Conservation (phyloP, 1,140 invertebrate species). For the Phenacoccus solenopsis region DNA sequence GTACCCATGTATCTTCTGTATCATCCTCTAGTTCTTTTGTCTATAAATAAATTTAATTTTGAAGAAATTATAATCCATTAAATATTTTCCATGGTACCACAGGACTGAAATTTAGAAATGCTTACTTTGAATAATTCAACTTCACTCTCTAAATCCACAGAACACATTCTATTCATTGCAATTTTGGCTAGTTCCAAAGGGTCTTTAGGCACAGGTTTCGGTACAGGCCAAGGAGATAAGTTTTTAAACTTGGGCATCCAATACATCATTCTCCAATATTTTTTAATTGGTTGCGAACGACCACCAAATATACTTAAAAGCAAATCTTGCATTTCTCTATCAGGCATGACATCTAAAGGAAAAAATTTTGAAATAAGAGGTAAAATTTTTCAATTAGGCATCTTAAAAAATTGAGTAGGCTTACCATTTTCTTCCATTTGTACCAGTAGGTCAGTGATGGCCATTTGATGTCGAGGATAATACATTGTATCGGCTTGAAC, state of each 20-base stretch:
- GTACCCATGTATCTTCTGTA: conserved; percentile 85
- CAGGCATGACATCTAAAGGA: conserved; percentile 69
- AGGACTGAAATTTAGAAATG: conserved; percentile 19
- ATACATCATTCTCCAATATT: conserved; percentile 86
- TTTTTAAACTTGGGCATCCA: conserved; percentile 98
- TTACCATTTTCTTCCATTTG: conserved; percentile 83
- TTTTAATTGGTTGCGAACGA: conserved; percentile 60
- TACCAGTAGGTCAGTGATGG: conserved; percentile 69
- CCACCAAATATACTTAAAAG: conserved; percentile 73
- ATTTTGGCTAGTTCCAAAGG: conserved; percentile 66
- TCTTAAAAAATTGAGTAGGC: not conserved
- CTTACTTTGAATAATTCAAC: conserved; percentile 55
- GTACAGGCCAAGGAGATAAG: conserved; percentile 76
- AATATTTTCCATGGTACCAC: not conserved
- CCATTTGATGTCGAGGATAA: conserved; percentile 89
- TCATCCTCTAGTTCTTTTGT: conserved; percentile 57
- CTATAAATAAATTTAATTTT: conserved; percentile 31
- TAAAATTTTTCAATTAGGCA: not conserved
- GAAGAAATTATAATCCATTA: not conserved
- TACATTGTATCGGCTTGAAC: conserved; percentile 80
- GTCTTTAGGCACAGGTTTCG: conserved; percentile 57
- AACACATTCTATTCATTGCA: conserved; percentile 73
- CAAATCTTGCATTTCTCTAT: conserved; percentile 71
- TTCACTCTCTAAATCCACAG: conserved; percentile 64
- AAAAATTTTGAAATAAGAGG: not conserved